Percentiles rank a stretch among this genome's conserved stretches.
Evolutionary conservation across 2,113 vertebrate species (phyloP).

Genomic region (Semnopithecus entellus): DNA sequence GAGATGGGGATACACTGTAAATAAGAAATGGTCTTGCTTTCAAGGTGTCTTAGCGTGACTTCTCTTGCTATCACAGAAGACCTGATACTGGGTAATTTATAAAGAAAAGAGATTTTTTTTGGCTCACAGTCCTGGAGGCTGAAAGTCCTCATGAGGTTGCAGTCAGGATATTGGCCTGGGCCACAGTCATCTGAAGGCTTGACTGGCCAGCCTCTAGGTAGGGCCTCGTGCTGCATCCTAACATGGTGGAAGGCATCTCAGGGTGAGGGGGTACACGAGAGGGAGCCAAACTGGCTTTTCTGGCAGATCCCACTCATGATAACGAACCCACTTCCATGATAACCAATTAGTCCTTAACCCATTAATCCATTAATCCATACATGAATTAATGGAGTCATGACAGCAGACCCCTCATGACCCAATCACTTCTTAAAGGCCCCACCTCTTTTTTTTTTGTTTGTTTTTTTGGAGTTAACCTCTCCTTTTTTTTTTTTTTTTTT

Average conservation of each 20-base stretch:
- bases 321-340: background rate
- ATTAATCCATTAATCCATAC: background rate
- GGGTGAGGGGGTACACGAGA: background rate
- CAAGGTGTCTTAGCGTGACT: background rate
- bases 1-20: background rate
- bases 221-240: background rate
- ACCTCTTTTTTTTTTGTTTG: background rate
- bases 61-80: background rate
- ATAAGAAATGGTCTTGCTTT: background rate
- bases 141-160: background rate
- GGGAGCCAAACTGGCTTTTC: background rate
- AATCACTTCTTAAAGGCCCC: background rate
- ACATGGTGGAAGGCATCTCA: background rate
- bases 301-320: background rate
- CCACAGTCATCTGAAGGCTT: too few relatives aligned
- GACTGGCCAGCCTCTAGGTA: background rate
- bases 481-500: too few relatives aligned
- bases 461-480: too few relatives aligned
- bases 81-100: background rate
- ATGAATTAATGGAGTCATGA: background rate
- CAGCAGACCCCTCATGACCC: background rate
- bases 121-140: background rate
- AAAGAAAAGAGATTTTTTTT: background rate
- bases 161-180: too few relatives aligned
- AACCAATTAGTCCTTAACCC: background rate